A percentile compares a stretch with the other conserved stretches of the same genome.
These are phyloP conservation scores for Ornithorhynchus anatinus DNA, from an alignment of 2,113 vertebrate species.

Conservation along the genomic window DNA sequence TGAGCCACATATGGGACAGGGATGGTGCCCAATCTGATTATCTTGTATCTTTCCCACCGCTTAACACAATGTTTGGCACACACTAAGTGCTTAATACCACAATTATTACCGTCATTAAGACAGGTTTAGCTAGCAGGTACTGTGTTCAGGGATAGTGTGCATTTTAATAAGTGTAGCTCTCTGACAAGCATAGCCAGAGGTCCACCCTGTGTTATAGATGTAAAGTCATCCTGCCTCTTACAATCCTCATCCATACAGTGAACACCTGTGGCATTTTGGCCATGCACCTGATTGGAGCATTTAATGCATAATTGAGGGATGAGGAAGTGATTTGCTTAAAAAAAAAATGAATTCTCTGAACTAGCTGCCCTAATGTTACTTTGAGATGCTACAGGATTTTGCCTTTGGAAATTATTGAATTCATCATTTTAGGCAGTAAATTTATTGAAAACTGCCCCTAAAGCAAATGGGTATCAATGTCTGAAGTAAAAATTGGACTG, in stretches of 20 bases:
- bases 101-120: neutral
- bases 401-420: neutral
- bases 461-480: neutral
- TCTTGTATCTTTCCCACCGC: too few species aligned
- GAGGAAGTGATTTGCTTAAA: neutral
- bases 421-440: neutral
- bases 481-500: neutral
- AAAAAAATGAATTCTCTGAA: neutral
- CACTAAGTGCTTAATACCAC: too few species aligned
- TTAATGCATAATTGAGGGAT: neutral
- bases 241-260: neutral
- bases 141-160: neutral
- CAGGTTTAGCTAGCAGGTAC: neutral
- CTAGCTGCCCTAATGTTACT: neutral
- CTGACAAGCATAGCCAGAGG: neutral
- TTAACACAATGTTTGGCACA: too few species aligned
- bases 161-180: neutral
- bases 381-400: neutral
- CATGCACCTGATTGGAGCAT: neutral
- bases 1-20: too few species aligned
- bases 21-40: too few species aligned
- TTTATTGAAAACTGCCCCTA: neutral
- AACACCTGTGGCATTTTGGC: slow-evolving; percentile 12
- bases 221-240: slow-evolving; percentile 13
- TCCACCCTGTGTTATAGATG: neutral